Base-by-base conservation (phyloP, 2,113 vertebrate species). In the Mungos mungo region DNA sequence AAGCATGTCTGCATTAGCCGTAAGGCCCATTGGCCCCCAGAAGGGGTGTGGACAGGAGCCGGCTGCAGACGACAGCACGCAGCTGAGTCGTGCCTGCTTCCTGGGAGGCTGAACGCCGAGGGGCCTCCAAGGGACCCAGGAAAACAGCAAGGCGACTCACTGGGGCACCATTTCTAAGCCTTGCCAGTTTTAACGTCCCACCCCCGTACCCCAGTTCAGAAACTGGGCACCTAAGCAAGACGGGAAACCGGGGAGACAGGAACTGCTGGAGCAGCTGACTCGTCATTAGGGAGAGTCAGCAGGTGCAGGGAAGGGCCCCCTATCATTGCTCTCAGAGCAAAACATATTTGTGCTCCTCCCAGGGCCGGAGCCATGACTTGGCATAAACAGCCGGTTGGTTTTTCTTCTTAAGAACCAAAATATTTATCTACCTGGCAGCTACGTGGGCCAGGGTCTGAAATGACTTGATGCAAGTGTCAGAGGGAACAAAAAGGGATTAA, bases 261-360 rank as follows among this genome's bases (percentile, higher is more conserved):
- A 96, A 77, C 71, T 1, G 0, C 82, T 7, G 29, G 93, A 82
- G 57, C 41, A 45, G 47, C 95, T 76, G 74, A 66, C 95, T 97
- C 86, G 63, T 90, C 96, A 93, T 93, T 96, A 92, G 85, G 72
- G 57, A 54, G 31, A 92, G 87, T n/a, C 63, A 66, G 69, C 33
- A 45, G 88, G 95, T 41, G 77, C 68, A 88, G 92, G 97, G 97
- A 97, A 90, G 97, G 71, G 96, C 93, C 54, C 89, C 87, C 92
- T 98, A 97, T 98, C 98, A 94, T 94, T 97, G 96, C 29, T 72
- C 15, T 19, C 38, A 1, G 63, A 95, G 97, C 92, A 97, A 95
- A 97, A 98, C 96, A 97, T 90, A 97, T 96, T 97, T 96, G 96
- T 92, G 83, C 97, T 84, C 57, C 66, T 96, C 82, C 57, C 7